Percentiles rank a stretch among this genome's conserved stretches.
These are phyloP conservation scores for Tamias sibiricus DNA, from an alignment of 2,113 vertebrate species.

Conservation along the genomic window DNA sequence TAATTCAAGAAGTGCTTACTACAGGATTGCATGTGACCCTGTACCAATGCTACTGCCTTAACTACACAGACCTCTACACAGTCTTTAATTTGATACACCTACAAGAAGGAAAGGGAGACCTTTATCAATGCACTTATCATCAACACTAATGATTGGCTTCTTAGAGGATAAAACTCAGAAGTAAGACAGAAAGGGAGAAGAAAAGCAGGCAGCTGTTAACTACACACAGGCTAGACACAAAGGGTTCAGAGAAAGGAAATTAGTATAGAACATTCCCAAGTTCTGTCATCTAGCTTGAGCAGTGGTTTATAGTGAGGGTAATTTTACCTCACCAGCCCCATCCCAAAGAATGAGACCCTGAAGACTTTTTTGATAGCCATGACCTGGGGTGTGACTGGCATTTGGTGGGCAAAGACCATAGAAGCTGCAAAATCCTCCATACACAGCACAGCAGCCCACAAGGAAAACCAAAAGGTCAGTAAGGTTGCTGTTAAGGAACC, in stretches of 20 bases:
- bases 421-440: not conserved
- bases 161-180: not conserved
- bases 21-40: fast-evolving
- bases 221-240: not conserved
- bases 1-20: not conserved
- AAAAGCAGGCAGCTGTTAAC: not conserved
- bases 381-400: not conserved
- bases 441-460: not conserved
- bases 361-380: not conserved
- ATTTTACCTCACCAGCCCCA: not conserved
- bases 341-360: too few species aligned
- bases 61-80: fast-evolving
- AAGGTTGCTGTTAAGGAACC: not conserved
- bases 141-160: not conserved
- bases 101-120: not conserved
- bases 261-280: not conserved
- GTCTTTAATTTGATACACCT: not conserved
- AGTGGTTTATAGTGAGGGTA: fast-evolving
- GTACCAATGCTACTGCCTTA: fast-evolving
- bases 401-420: not conserved
- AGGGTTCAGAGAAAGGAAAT: not conserved
- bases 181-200: not conserved
- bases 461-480: not conserved
- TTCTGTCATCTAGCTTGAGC: not conserved
- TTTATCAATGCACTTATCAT: not conserved